Conservation (phyloP, 2,888 invertebrate species). For the Sepioteuthis lessoniana region DNA sequence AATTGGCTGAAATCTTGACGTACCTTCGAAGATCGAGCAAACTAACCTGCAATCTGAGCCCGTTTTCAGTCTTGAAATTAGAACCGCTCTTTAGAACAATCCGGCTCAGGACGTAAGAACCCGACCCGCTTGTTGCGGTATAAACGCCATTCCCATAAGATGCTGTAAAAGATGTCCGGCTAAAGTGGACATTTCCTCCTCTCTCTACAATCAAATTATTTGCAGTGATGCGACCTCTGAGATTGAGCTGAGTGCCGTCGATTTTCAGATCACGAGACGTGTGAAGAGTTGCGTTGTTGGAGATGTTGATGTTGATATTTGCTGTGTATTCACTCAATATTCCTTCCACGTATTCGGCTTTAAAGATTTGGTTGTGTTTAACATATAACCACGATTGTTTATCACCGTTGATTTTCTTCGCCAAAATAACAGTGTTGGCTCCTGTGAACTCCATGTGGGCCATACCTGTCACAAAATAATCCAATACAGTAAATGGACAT, state of each 20-base stretch:
- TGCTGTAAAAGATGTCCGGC: slow-evolving; percentile 60
- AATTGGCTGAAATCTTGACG: slow-evolving; percentile 59
- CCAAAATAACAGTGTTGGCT: slow-evolving; percentile 53
- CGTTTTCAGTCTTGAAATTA: slow-evolving; percentile 56
- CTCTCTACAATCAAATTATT: slow-evolving; percentile 62
- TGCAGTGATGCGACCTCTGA: slow-evolving; percentile 62
- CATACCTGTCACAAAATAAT: slow-evolving; percentile 55
- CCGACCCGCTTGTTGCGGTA: slow-evolving; percentile 55
- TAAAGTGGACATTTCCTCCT: slow-evolving; percentile 57
- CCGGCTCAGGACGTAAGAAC: slow-evolving; percentile 57
- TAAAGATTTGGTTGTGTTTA: slow-evolving; percentile 56
- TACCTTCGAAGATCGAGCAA: slow-evolving; percentile 63
- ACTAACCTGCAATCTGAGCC: slow-evolving; percentile 57
- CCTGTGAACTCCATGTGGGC: slow-evolving; percentile 57
- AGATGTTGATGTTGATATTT: slow-evolving; percentile 60
- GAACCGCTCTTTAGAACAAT: slow-evolving; percentile 61
- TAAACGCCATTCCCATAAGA: slow-evolving; percentile 59
- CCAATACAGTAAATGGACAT: no score
- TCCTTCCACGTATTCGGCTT: slow-evolving; percentile 62
- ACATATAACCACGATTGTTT: slow-evolving; percentile 61
- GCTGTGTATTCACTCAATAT: slow-evolving; percentile 55
- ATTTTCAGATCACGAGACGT: slow-evolving; percentile 62
- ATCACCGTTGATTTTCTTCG: slow-evolving; percentile 60
- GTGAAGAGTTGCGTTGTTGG: slow-evolving; percentile 58
- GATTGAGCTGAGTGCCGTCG: slow-evolving; percentile 58